phyloP scores from a whole-genome alignment of 2,888 invertebrate genomes.

The Tricholauxania praeusta region DNA sequence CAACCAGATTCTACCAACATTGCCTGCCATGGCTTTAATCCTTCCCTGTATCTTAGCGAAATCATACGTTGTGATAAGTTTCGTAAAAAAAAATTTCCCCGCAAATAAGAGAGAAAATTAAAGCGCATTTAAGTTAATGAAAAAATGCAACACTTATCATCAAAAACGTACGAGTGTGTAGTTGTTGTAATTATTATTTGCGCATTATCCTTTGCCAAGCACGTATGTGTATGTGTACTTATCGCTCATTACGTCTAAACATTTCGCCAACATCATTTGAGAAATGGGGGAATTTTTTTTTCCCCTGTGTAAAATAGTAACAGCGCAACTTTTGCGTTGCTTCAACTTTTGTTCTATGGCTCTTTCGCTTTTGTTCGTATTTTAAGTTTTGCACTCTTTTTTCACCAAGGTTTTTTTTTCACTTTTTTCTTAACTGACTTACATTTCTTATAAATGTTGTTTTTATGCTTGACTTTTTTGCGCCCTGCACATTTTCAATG shows the following conservation, averaged over 20 bases:
- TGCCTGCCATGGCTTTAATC: too few relatives aligned
- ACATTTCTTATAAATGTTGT: background rate
- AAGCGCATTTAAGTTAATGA: background rate
- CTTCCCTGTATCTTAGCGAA: background rate
- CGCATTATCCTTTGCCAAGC: conserved; percentile 24
- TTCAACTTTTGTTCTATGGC: too few relatives aligned
- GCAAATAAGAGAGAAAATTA: background rate
- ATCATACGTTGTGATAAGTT: conserved; percentile 11
- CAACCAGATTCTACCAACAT: too few relatives aligned
- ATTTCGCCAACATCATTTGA: conserved; percentile 17
- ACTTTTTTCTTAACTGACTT: background rate
- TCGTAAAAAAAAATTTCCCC: background rate
- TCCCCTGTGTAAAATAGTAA: too few relatives aligned
- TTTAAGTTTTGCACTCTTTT: too few relatives aligned
- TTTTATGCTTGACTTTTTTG: conserved; percentile 1
- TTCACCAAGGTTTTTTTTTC: background rate
- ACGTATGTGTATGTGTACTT: conserved; percentile 7
- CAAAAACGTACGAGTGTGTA: background rate
- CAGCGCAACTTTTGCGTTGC: too few relatives aligned
- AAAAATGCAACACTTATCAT: conserved; percentile 12
- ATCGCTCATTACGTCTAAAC: conserved; percentile 24
- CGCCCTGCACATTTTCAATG: background rate
- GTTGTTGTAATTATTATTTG: conserved; percentile 30
- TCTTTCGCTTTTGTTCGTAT: too few relatives aligned
- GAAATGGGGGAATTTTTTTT: too few relatives aligned